Evolutionary conservation across 2,113 vertebrate genomes (phyloP).

Genomic region (Neogobius melanostomus): DNA sequence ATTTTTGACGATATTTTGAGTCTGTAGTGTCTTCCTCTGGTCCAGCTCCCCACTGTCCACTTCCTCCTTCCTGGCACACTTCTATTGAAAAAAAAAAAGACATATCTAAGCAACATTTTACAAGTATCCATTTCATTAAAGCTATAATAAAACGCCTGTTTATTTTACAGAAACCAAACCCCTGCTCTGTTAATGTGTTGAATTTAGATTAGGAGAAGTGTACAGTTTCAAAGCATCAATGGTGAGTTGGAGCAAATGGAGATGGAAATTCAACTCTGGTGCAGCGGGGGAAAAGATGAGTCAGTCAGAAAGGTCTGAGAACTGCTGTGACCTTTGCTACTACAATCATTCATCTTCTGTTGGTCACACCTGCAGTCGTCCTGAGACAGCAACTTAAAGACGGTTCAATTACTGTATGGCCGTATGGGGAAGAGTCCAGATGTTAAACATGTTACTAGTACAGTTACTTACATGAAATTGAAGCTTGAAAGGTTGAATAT

Average conservation of each 20-base stretch:
- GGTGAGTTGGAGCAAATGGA: slow-evolving; percentile 7
- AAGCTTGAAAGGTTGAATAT: too few species aligned
- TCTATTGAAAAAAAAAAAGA: slow-evolving; percentile 70
- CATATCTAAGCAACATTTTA: not conserved
- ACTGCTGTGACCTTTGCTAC: slow-evolving; percentile 9
- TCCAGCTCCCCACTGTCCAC: slow-evolving; percentile 90
- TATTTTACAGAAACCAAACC: slow-evolving; percentile 19
- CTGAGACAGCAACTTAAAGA: not conserved
- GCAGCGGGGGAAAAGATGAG: slow-evolving; percentile 6
- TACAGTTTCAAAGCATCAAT: slow-evolving; percentile 1
- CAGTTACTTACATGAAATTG: too few species aligned
- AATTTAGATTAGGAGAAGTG: not conserved
- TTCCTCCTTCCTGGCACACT: slow-evolving; percentile 82
- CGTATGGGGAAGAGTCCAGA: not conserved
- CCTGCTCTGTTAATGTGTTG: slow-evolving; percentile 2
- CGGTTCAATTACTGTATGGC: not conserved
- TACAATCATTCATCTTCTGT: slow-evolving; percentile 13
- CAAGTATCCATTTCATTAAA: slow-evolving; percentile 6
- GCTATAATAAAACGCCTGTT: not conserved
- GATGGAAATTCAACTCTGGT: slow-evolving; percentile 11
- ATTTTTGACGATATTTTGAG: slow-evolving; percentile 77
- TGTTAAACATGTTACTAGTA: not conserved
- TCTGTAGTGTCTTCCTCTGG: slow-evolving; percentile 90
- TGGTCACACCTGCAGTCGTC: not conserved
- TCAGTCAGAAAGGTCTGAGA: slow-evolving; percentile 3